Evolutionary conservation across 2,888 invertebrate genomes (phyloP), one percentile per base, ranked within the genome.

Genomic region (Polyommatus iphigenia): DNA sequence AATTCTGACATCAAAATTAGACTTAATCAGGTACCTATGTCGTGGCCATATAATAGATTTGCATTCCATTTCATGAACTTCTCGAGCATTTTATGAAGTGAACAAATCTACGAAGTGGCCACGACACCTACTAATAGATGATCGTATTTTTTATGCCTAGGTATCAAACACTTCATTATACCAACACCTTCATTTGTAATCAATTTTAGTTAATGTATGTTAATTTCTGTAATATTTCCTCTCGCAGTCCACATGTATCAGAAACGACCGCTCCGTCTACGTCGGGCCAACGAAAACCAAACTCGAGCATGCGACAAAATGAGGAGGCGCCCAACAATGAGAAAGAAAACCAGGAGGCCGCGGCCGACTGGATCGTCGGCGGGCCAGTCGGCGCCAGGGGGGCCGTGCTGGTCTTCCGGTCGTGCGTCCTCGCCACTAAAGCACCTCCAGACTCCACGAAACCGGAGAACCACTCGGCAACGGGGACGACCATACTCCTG

Each of bases 321-420:
- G 91, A 89, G 75, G 92, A 92, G 67, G 91, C 91, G 76, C 86
- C 89, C 78, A 80, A 80, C 24, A 88, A 87, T 81, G 88, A 87
- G 72, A 88, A 89, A 62, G 88, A 89, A 77, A 87, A 86, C 76
- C 91, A 91, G 41, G 91, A 88, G 2, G 89, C 88, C 78, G 78
- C 93, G 59, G 81, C 90, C 13, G 94, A 93, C 84, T 95, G 95
- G 95, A 87, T 95, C 78, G 93, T 95, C 54, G 95, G 95, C 78
- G 95, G 95, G 24, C 93, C 91, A 46, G 83, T 95, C 81, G 96
- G 96, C 29, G 95, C 96, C 2, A 95, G 95, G 79, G 95, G 95
- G 78, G 95, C 96, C 4, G 95, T 96, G 76, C 91, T 97, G 78
- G 94, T 96, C 76, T 97, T 97, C 89, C 93, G 96, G 83, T 96